Evolutionary conservation across 2,888 invertebrate genomes (phyloP).

Genomic region (Agonopterix subpropinquella): DNA sequence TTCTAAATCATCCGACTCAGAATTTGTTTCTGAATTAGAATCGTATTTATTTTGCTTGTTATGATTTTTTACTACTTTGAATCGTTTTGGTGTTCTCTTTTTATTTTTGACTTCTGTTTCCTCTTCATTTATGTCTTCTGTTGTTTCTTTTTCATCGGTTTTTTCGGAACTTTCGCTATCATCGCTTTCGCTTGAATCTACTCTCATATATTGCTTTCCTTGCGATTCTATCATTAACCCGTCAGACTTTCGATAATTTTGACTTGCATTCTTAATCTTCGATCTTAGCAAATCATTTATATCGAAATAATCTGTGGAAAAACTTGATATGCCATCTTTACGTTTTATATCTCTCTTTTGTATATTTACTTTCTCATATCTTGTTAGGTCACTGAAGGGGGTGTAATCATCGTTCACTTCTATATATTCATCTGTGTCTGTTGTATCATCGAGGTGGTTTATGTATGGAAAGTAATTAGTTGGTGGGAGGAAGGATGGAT

Average conservation of each 20-base stretch:
- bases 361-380: too few relatives aligned
- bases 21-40: neutral
- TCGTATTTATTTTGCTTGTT: neutral
- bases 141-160: neutral
- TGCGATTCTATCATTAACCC: neutral
- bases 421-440: too few relatives aligned
- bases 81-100: slow-evolving; percentile 6
- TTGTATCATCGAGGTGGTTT: too few relatives aligned
- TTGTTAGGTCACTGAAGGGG: too few relatives aligned
- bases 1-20: neutral
- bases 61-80: slow-evolving; percentile 9
- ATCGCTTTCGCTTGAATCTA: neutral
- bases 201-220: neutral
- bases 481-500: too few relatives aligned
- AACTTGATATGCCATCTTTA: neutral
- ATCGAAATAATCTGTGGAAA: slow-evolving; percentile 21
- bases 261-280: too few relatives aligned
- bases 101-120: neutral
- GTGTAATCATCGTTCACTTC: too few relatives aligned
- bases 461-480: too few relatives aligned
- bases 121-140: neutral
- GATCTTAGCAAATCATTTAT: slow-evolving; percentile 9
- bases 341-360: too few relatives aligned
- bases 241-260: too few relatives aligned
- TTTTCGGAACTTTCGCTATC: neutral